phyloP scores from a whole-genome alignment of 1,140 invertebrate genomes.

The Vollenhovia emeryi region DNA sequence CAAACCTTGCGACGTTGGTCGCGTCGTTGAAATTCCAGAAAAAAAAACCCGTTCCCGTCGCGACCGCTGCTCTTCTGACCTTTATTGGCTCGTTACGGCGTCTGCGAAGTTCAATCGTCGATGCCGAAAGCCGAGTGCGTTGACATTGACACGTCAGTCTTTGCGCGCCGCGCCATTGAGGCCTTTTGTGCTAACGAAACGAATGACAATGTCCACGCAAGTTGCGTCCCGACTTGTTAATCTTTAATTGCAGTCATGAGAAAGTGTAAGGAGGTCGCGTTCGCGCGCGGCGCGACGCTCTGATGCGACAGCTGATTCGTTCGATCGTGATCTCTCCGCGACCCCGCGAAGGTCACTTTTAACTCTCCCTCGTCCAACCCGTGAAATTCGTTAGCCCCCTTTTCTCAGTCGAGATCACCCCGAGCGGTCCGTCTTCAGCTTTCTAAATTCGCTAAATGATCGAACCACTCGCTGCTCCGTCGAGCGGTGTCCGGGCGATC shows the following conservation, averaged over 20 bases:
- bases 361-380: neutral
- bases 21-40: neutral
- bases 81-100: neutral
- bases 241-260: constrained; percentile 30
- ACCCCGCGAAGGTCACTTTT: neutral
- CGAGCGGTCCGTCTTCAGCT: neutral
- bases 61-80: neutral
- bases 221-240: constrained; percentile 29
- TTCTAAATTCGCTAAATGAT: neutral
- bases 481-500: neutral
- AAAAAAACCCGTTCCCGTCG: neutral
- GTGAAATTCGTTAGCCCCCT: neutral
- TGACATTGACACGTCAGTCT: neutral
- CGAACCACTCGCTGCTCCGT: neutral
- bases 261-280: neutral
- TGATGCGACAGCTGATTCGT: constrained; percentile 15
- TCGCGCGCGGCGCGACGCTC: constrained; percentile 3
- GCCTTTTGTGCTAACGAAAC: constrained; percentile 3
- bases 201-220: constrained; percentile 20
- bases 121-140: neutral
- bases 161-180: constrained; percentile 8
- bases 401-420: neutral
- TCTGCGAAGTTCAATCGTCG: neutral
- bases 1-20: neutral
- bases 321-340: constrained; percentile 5